Evolutionary conservation across 2,888 invertebrate genomes (phyloP).

Genomic region (Amphipoea oculea): DNA sequence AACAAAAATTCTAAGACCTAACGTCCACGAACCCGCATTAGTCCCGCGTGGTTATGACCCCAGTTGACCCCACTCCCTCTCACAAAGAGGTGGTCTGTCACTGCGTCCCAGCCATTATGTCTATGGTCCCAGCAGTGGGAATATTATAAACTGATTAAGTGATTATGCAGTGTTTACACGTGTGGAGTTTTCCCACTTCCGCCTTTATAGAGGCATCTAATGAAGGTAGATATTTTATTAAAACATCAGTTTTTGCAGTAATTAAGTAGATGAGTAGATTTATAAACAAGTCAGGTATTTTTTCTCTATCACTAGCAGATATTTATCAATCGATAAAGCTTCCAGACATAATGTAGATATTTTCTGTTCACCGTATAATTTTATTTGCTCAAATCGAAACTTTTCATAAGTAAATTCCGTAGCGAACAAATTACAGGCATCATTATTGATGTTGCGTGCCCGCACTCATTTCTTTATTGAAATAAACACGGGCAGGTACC

Average conservation of each 20-base stretch:
- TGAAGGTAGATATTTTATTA: not conserved
- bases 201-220: not conserved
- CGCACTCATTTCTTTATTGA: slow-evolving; percentile 73
- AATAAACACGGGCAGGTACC: slow-evolving; percentile 71
- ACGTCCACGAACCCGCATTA: too few relatives aligned
- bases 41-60: too few relatives aligned
- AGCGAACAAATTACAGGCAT: slow-evolving; percentile 67
- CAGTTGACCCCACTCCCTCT: too few relatives aligned
- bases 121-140: too few relatives aligned
- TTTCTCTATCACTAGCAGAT: too few relatives aligned
- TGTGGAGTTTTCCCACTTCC: not conserved
- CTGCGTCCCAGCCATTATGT: too few relatives aligned
- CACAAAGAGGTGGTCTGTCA: too few relatives aligned
- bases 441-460: slow-evolving; percentile 76
- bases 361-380: slow-evolving; percentile 37
- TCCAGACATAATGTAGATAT: slow-evolving; percentile 19
- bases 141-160: too few relatives aligned
- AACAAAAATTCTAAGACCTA: too few relatives aligned
- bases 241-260: not conserved
- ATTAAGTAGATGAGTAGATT: not conserved
- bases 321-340: slow-evolving; percentile 7
- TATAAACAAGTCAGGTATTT: not conserved
- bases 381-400: slow-evolving; percentile 50
- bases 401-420: slow-evolving; percentile 54
- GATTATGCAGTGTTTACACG: not conserved